These are phyloP conservation scores for Myiopsitta monachus DNA, from an alignment of 2,113 vertebrate species.

Conservation along the genomic window DNA sequence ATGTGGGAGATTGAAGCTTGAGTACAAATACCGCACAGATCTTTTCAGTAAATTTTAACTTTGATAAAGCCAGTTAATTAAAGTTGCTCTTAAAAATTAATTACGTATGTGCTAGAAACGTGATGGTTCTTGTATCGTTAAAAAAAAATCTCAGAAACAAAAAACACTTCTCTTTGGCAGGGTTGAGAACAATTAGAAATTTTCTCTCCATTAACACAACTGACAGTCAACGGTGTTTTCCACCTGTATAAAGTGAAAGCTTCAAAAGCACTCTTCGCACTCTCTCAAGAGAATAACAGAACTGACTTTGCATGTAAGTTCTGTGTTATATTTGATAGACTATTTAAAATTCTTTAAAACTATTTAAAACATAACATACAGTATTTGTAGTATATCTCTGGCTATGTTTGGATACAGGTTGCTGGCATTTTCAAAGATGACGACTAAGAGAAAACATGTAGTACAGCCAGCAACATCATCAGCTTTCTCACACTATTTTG, in stretches of 20 bases:
- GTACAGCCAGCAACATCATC: background rate
- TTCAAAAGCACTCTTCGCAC: constrained; percentile 58
- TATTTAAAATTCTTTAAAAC: background rate
- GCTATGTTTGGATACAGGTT: background rate
- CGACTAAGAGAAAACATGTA: background rate
- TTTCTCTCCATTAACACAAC: constrained; percentile 65
- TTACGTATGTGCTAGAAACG: constrained; percentile 54
- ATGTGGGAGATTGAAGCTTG: background rate
- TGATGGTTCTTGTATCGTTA: constrained; percentile 70
- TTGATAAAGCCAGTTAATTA: constrained; percentile 62
- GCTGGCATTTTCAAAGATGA: background rate
- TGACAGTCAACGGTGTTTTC: constrained; percentile 70
- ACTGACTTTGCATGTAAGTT: constrained; percentile 4
- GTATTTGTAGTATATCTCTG: background rate
- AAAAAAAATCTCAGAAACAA: constrained; percentile 48
- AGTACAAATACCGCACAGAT: constrained; percentile 23
- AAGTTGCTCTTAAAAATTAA: constrained; percentile 53
- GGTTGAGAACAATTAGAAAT: constrained; percentile 60
- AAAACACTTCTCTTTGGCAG: constrained; percentile 59
- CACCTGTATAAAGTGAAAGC: constrained; percentile 52
- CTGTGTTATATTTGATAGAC: background rate
- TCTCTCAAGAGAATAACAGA: constrained; percentile 27
- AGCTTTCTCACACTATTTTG: background rate
- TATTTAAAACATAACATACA: background rate
- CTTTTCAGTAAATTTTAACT: constrained; percentile 23